phyloP scores from a whole-genome alignment of 2,888 invertebrate species.

The Ommatoiulus sabulosus region DNA sequence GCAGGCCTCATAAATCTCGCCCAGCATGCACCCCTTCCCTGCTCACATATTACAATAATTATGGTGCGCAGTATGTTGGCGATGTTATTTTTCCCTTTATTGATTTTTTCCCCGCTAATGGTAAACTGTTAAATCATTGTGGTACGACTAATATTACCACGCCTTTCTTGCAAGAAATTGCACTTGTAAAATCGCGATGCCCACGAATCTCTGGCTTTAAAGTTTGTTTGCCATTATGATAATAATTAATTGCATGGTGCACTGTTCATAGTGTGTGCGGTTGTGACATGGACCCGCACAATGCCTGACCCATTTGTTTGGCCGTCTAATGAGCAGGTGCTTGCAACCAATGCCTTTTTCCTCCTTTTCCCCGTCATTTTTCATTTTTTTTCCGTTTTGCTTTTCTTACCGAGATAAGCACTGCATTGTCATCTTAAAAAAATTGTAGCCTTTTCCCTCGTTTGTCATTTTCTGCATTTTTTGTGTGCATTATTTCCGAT shows the following conservation, averaged over 20 bases:
- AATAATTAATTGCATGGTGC: background rate
- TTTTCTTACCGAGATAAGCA: background rate
- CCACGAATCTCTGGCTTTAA: background rate
- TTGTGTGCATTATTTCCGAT: background rate
- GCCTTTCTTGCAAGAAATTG: constrained; percentile 21
- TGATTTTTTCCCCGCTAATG: constrained; percentile 13
- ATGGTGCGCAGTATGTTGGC: background rate
- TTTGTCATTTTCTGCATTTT: background rate
- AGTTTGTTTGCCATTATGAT: constrained; percentile 1
- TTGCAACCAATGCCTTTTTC: background rate
- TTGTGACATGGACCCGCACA: background rate
- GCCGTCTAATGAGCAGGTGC: constrained; percentile 1
- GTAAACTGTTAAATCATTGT: constrained; percentile 24
- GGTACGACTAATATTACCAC: background rate
- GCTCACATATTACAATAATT: background rate
- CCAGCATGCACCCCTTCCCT: background rate
- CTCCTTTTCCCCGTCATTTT: background rate
- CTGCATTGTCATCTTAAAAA: background rate
- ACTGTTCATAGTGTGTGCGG: background rate
- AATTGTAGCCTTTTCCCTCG: background rate
- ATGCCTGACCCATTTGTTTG: constrained; percentile 5
- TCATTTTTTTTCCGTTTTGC: background rate
- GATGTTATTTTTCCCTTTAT: background rate
- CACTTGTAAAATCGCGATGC: background rate
- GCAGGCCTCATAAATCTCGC: background rate